Base-by-base conservation (phyloP, 2,797 vertebrate species). In the Diplodus sargus region DNA sequence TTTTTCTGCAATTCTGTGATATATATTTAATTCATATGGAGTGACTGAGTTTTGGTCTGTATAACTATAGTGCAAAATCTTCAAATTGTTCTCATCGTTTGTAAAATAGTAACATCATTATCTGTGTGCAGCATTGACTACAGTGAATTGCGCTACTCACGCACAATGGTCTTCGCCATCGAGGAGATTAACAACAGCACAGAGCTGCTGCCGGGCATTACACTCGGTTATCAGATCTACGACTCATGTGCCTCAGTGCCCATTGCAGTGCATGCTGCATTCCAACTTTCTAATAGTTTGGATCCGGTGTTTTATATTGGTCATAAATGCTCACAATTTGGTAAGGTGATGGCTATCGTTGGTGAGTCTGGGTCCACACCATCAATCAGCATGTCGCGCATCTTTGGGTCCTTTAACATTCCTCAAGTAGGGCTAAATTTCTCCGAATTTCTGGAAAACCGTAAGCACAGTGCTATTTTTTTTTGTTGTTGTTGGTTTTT, bases 401-500 rank as follows among this genome's bases (percentile, higher is more conserved):
- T 94, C 59, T 56, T 86, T 0, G 79, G 93, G 60, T 73, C 83
- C 0, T 93, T 59, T 59, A n/a, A 59, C 11, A 59, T 59, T 39
- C 57, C 57, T 39, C 57, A 39, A 42, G 57, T 59, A 39, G 39
- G 39, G 8, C 39, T 39, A 59, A n/a, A 5, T 39, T 11, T 39
- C 10, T 39, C 39, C 10, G 0, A 34, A 59, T 57, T 28, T 30
- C 25, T 51, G 4, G 3, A 6, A 8, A 42, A 0, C 17, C 5
- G 8, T 15, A 12, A 39, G 5, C 11, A 1, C 16, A 57, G 8
- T 17, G 3, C 9, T 60, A 34, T 45, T 14, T 8, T 28, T 13
- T 8, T 25, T 25, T 25, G 2, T 25, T 25, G 2, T 2, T 62
- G n/a, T 42, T 1, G 30, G 39, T 39, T 12, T 2, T 7, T 0